Evolutionary conservation across 2,113 vertebrate species (phyloP), one percentile per base, ranked within the genome.

Genomic region (Hyla sarda): DNA sequence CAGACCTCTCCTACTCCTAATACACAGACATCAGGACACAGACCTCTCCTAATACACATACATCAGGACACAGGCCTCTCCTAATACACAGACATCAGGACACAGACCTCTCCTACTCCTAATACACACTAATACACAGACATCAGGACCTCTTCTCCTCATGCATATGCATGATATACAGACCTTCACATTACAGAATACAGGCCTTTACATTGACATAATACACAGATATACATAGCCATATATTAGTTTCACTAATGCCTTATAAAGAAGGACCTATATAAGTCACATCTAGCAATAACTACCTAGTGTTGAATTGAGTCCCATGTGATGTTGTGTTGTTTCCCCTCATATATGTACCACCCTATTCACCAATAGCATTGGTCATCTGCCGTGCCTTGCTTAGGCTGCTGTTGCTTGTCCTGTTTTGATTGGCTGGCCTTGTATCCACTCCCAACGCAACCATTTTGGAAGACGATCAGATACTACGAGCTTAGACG

Each of bases 351-450:
- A 41, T 34, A 50, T 69, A 16, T 71, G 34, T 77, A 41, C 56
- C 23, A 12, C 17, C 10, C 76, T 79, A 37, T 80, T 37, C 60
- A 11, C 45, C 30, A 11, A 23, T 54, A 56, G 30, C 37, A 79
- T 85, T 85, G 84, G 84, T 79, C 45, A 37, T 45, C 32, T 12
- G 14, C 3, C 34, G 30, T 16, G 45, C 67, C 74, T 78, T 19
- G 14, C 28, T 78, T 21, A 28, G 54, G 84, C 62, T 52, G 37
- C 25, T 25, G 28, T 30, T 80, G 56, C 65, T 47, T 81, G 84
- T 86, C 84, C 65, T 86, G 84, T 86, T 86, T 80, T 80, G n/a
- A 81, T 58, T 86, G 84, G 76, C 76, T 80, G 75, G 30, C 84
- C 37, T 56, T 60, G 65, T 34, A 34, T 72, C 75, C 75, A 86